Base-by-base conservation (phyloP, 1,140 invertebrate species). In the Musca vetustissima region DNA sequence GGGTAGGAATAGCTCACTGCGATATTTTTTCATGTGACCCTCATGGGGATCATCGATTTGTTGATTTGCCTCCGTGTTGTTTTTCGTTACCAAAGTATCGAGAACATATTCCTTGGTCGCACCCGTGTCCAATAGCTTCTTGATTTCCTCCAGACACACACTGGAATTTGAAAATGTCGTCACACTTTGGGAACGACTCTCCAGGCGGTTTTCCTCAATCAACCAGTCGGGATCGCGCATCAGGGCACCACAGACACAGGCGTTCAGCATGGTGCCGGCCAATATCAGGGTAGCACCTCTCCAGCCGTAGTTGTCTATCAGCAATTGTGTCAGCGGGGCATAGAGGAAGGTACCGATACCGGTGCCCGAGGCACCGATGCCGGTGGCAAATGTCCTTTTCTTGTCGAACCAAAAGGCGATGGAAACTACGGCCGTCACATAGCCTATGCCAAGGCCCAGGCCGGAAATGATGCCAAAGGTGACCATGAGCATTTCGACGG, bases 331-430 rank as follows among this genome's bases (percentile, higher is more conserved):
- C 91, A 82, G 91, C 89, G 17, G 96, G 92, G 19, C 95, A 90
- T 81, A 81, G 13, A 81, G 64, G 43, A 81, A 81, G 36, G 98
- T 87, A 4, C 96, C 92, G 22, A 94, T 89, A 1, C 93, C 92
- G 8, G 93, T 94, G 19, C 95, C 95, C 73, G 93, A 94, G 2
- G 96, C 95, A 0, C 95, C 92, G 14, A 80, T 87, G 0, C 97
- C 95, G 14, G 95, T 96, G 4, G 97, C 97, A 52, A 98, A 85
- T 13, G 93, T 95, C 24, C 96, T 86, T 76, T 91, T 93, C 76
- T 94, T 93, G 73, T 98, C 96, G 81, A 98, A 98, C 88, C 97
- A 98, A 78, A 95, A 97, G 13, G 96, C 95, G 64, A 98, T 96
- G 36, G 89, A 91, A 2, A 98, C 96, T 1, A 95, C 93, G 1